phyloP scores from a whole-genome alignment of 1,140 invertebrate species.

The Parapsyche elsis region DNA sequence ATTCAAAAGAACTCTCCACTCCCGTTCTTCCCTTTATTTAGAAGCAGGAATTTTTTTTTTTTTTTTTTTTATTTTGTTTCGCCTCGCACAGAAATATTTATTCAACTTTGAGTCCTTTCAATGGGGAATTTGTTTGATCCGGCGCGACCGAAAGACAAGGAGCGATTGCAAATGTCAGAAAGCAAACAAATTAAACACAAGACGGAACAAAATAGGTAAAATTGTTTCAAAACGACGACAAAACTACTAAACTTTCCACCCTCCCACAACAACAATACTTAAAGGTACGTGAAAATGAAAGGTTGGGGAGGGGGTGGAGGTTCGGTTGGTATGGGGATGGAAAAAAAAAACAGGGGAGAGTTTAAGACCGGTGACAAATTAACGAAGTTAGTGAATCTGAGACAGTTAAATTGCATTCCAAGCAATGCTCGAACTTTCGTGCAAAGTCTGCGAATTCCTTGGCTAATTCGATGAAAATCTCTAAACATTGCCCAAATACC shows the following conservation, averaged over 20 bases:
- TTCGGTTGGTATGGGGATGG: not conserved
- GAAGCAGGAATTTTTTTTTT: too few species aligned
- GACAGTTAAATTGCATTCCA: constrained; percentile 57
- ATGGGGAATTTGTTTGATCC: too few species aligned
- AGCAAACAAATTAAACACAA: not conserved
- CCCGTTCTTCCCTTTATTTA: too few species aligned
- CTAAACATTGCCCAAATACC: constrained; percentile 54
- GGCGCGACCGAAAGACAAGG: too few species aligned
- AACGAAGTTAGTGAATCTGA: constrained; percentile 56
- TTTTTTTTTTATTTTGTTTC: too few species aligned
- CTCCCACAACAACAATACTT: not conserved
- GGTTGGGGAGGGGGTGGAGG: not conserved
- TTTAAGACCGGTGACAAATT: constrained; percentile 56
- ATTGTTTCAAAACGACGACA: constrained; percentile 11
- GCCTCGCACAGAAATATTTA: too few species aligned
- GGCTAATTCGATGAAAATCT: constrained; percentile 55
- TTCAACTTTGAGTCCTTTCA: too few species aligned
- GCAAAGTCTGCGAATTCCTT: constrained; percentile 53
- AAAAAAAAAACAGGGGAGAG: constrained; percentile 44
- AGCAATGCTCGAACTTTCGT: constrained; percentile 50
- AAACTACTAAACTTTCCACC: constrained; percentile 22
- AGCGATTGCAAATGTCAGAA: too few species aligned
- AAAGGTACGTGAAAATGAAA: not conserved
- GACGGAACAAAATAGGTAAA: not conserved
- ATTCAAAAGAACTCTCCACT: too few species aligned